Base-by-base conservation (phyloP, 2,888 invertebrate genomes). In the Lydus trimaculatus region DNA sequence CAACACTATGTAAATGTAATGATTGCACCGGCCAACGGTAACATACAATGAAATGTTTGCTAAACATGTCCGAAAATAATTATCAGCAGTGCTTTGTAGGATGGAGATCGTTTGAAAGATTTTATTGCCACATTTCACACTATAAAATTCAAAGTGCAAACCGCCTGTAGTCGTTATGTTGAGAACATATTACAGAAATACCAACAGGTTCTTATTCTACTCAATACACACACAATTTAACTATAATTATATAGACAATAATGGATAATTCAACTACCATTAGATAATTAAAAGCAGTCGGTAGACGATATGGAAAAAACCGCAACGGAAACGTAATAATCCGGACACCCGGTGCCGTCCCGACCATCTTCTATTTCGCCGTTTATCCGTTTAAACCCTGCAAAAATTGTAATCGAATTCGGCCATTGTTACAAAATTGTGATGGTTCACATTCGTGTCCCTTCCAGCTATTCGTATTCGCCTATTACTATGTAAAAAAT, bases 41-140 rank as follows among this genome's bases (percentile, higher is more conserved):
- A 43, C n/a, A 43, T 43, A 43, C 17, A 43, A 43, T 43, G 43
- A 43, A 43, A 43, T 43, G 43, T 43, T 43, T 43, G 43, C 6
- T 43, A 43, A 43, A 43, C 43, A 43, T 43, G 43, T 43, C 43
- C 43, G 17, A 43, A 43, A 43, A 43, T 43, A 43, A 43, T 43
- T 43, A 43, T 43, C 43, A 43, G n/a, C 43, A 17, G 5, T n/a
- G n/a, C 43, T 43, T 43, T 43, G 43, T 43, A 43, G n/a, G n/a
- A 17, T 17, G n/a, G 43, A 1, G 6, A 43, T 5, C 33, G 33
- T 33, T n/a, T 43, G 43, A n/a, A 5, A 43, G 43, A 43, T 43
- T 43, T 43, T 43, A 43, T 43, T 43, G 15, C 36, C 36, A 36
- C 36, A 15, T 15, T 36, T 36, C 15, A n/a, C 43, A 43, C 43